A percentile compares a stretch with the other conserved stretches of the same genome.
phyloP scores from a whole-genome alignment of 2,888 invertebrate genomes.

The Cantharis flavilabris region DNA sequence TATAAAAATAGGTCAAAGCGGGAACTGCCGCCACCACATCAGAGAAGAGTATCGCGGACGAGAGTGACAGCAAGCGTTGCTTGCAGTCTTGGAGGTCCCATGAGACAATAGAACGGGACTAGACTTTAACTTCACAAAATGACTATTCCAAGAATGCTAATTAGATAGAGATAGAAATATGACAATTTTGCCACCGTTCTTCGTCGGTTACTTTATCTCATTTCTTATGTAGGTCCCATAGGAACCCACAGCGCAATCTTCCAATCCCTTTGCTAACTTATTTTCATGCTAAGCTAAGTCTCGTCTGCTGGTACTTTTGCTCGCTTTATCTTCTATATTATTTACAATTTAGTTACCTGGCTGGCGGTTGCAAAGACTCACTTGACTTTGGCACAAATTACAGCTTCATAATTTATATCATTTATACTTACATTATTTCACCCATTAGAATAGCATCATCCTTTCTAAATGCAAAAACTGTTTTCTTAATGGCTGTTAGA shows the following conservation, averaged over 20 bases:
- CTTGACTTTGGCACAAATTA: slow-evolving; percentile 37
- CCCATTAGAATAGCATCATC: slow-evolving; percentile 18
- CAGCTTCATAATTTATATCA: slow-evolving; percentile 38
- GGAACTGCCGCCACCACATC: slow-evolving; percentile 30
- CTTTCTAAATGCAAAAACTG: neutral
- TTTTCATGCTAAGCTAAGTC: slow-evolving; percentile 47
- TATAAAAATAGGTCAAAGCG: slow-evolving; percentile 37
- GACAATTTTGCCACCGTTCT: slow-evolving; percentile 48
- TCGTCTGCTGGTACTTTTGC: slow-evolving; percentile 42
- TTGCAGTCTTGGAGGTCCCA: slow-evolving; percentile 33
- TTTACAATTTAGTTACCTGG: slow-evolving; percentile 41
- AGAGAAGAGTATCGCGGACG: slow-evolving; percentile 33
- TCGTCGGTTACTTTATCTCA: slow-evolving; percentile 49
- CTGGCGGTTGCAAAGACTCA: slow-evolving; percentile 38
- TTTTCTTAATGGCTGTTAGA: neutral
- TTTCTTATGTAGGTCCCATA: slow-evolving; percentile 48
- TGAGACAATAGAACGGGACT: slow-evolving; percentile 35
- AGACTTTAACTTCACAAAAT: slow-evolving; percentile 42
- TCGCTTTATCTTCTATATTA: slow-evolving; percentile 47
- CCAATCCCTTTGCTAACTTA: slow-evolving; percentile 46
- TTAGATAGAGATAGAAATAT: slow-evolving; percentile 51
- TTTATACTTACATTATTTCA: slow-evolving; percentile 27
- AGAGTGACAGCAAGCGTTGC: slow-evolving; percentile 40
- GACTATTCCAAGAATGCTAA: slow-evolving; percentile 50
- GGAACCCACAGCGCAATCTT: slow-evolving; percentile 48